These are phyloP conservation scores for Holcopasites calliopsidis DNA, from an alignment of 1,140 invertebrate genomes.

Conservation along the genomic window DNA sequence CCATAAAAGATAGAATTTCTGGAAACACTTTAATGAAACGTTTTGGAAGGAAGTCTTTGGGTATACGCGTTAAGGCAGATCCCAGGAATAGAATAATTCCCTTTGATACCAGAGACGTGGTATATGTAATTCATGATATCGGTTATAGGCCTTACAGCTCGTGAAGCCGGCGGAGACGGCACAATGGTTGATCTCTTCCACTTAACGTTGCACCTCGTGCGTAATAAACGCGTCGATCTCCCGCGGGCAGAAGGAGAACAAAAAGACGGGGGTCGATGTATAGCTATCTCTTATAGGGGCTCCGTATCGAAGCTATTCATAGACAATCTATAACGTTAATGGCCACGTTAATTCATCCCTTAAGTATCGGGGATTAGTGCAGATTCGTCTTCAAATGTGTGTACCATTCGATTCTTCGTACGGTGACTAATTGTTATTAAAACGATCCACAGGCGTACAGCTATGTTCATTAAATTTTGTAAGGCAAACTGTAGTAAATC, in stretches of 20 bases:
- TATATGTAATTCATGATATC: background rate
- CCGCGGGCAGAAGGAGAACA: background rate
- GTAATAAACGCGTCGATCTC: conserved; percentile 41
- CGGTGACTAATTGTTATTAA: no score
- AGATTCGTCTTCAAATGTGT: no score
- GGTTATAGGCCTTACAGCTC: background rate
- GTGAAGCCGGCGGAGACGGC: background rate
- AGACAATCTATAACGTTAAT: background rate
- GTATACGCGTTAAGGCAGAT: no score
- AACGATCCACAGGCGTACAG: no score
- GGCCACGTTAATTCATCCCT: background rate
- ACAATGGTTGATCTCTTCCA: conserved; percentile 42
- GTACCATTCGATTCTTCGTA: no score
- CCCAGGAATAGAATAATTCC: background rate
- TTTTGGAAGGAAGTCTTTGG: no score
- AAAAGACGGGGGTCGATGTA: background rate
- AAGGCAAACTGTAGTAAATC: no score
- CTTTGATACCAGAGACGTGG: background rate
- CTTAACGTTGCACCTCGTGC: conserved; percentile 41
- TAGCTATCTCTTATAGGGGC: conserved; percentile 1
- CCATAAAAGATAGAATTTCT: no score
- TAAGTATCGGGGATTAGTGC: background rate
- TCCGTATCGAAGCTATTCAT: background rate
- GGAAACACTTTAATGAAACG: no score
- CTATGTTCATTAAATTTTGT: no score